Evolutionary conservation across 1,140 invertebrate genomes (phyloP).

Genomic region (Diabrotica virgifera): DNA sequence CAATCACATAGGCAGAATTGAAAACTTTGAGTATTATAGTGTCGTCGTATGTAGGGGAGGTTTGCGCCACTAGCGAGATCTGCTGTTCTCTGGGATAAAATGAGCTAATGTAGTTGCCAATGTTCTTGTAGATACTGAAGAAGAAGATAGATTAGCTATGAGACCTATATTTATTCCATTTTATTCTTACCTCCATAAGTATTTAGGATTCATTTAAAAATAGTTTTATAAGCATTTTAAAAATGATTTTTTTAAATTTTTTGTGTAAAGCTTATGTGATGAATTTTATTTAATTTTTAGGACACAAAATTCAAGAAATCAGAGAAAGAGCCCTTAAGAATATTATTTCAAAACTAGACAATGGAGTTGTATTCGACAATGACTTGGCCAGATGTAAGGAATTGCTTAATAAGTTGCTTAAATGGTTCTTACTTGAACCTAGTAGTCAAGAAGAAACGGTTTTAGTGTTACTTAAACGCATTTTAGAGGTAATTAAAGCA

Average conservation of each 20-base stretch:
- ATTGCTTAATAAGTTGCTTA: conserved; percentile 41
- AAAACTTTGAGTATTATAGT: no score
- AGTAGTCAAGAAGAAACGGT: conserved; percentile 36
- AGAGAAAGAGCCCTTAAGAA: conserved; percentile 43
- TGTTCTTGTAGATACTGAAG: no score
- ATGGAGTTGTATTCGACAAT: conserved; percentile 42
- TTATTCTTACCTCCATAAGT: conserved; percentile 6
- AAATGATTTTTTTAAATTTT: neutral
- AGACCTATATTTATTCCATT: neutral
- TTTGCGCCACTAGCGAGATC: no score
- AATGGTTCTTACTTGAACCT: conserved; percentile 44
- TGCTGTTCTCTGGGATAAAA: no score
- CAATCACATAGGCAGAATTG: no score
- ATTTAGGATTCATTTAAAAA: conserved; percentile 8
- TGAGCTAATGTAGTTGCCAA: no score
- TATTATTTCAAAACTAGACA: conserved; percentile 43
- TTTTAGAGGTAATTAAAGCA: conserved; percentile 33
- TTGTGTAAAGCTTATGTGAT: conserved; percentile 5
- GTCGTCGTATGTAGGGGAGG: no score
- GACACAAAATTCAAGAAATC: conserved; percentile 46
- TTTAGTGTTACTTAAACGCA: conserved; percentile 35
- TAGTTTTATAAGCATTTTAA: neutral
- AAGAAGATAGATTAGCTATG: no score
- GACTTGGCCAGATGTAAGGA: conserved; percentile 41
- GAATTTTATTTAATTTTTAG: conserved; percentile 28